phyloP scores from a whole-genome alignment of 2,797 vertebrate genomes.

The Capromys pilorides region DNA sequence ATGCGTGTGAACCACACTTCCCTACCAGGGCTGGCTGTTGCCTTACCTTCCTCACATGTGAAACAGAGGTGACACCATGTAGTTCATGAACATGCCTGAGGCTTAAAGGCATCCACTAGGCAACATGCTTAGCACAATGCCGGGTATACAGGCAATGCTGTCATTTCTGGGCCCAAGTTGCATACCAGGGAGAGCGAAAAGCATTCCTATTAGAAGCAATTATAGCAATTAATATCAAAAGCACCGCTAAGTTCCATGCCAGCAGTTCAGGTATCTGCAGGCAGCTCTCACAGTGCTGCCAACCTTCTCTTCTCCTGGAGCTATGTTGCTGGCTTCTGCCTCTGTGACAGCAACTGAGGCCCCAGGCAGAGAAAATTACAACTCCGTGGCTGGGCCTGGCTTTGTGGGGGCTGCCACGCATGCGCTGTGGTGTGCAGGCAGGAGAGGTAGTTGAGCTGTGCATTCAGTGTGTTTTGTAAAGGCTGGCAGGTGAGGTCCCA shows the following conservation, averaged over 20 bases:
- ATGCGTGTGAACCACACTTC: neutral
- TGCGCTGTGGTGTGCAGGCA: too few relatives aligned
- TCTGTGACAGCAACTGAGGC: neutral
- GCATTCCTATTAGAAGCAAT: neutral
- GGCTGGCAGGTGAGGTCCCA: neutral
- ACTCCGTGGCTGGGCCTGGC: neutral
- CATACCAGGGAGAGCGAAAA: neutral
- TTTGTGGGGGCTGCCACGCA: neutral
- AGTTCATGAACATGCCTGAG: neutral
- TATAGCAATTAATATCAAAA: neutral
- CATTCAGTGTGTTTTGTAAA: neutral
- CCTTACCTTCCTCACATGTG: neutral
- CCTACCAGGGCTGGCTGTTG: neutral
- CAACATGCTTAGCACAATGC: neutral
- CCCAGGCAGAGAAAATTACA: neutral
- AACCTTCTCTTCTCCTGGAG: neutral
- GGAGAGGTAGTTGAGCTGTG: neutral
- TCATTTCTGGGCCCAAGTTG: neutral
- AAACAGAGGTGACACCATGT: neutral
- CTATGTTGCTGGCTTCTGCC: neutral
- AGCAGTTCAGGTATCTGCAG: neutral
- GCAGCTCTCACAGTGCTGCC: rapidly evolving
- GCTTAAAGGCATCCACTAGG: neutral
- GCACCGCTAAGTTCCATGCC: neutral
- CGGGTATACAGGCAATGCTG: neutral